phyloP scores from a whole-genome alignment of 2,113 vertebrate genomes.

The Maccullochella peelii region DNA sequence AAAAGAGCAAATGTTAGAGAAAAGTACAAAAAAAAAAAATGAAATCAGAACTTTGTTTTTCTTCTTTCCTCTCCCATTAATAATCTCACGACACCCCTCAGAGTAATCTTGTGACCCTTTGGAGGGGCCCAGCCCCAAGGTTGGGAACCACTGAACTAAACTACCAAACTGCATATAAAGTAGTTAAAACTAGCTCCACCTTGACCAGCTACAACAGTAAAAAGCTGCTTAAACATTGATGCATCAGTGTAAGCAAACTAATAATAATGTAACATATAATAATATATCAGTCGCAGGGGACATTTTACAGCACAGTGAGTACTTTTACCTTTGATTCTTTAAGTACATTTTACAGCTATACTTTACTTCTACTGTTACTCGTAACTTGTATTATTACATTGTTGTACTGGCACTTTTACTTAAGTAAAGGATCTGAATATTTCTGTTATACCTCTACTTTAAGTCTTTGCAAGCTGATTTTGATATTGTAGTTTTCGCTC shows the following conservation, averaged over 20 bases:
- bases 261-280: too few species aligned
- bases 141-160: not conserved
- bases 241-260: too few species aligned
- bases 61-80: too few species aligned
- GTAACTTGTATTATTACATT: not conserved
- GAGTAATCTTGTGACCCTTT: not conserved
- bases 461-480: not conserved
- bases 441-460: not conserved
- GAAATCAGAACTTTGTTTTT: not conserved
- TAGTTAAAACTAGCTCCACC: not conserved
- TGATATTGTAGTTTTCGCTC: not conserved
- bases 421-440: not conserved
- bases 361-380: too few species aligned
- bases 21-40: not conserved
- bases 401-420: not conserved
- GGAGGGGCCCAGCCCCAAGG: too few species aligned
- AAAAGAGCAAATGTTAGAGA: not conserved
- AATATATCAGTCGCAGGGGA: too few species aligned
- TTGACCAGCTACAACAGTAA: too few species aligned
- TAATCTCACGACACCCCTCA: not conserved
- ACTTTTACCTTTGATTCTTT: not conserved
- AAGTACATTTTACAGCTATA: too few species aligned
- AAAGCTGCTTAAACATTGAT: too few species aligned
- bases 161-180: not conserved
- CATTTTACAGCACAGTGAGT: not conserved